phyloP scores from a whole-genome alignment of 2,797 vertebrate species.

The Hypotaenidia philippensis region DNA sequence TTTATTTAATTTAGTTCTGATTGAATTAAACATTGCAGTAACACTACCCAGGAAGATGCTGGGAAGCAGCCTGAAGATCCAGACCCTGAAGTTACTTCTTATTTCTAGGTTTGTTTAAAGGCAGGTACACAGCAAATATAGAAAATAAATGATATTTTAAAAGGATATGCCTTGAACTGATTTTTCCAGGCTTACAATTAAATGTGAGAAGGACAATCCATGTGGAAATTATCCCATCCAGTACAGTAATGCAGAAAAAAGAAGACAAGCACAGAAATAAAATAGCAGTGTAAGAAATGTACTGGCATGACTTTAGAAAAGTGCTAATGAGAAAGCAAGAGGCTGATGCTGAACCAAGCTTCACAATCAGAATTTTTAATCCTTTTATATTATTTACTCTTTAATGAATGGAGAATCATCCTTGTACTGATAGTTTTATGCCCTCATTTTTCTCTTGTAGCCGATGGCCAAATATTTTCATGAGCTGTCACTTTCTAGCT shows the following conservation, averaged over 20 bases:
- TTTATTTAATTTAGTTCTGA: background rate
- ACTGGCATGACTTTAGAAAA: background rate
- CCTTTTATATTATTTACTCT: background rate
- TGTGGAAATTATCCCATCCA: background rate
- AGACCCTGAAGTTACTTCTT: background rate
- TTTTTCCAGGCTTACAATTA: background rate
- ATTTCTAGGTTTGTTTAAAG: background rate
- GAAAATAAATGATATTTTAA: rapidly evolving
- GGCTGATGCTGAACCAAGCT: background rate
- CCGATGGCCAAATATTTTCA: background rate
- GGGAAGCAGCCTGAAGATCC: background rate
- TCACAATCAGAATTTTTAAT: background rate
- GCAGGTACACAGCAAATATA: background rate
- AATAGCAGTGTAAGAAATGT: background rate
- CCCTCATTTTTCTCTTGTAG: background rate
- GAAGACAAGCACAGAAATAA: background rate
- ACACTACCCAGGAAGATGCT: background rate
- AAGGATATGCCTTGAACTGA: background rate
- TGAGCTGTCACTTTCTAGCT: background rate
- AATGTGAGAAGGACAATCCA: background rate
- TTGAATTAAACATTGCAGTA: background rate
- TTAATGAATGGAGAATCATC: background rate
- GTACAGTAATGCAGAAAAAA: background rate
- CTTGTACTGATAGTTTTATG: background rate
- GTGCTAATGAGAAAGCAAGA: background rate